A percentile compares a stretch with the other conserved stretches of the same genome.
Conservation (phyloP, 2,113 vertebrate species). For the Hemicordylus capensis region DNA sequence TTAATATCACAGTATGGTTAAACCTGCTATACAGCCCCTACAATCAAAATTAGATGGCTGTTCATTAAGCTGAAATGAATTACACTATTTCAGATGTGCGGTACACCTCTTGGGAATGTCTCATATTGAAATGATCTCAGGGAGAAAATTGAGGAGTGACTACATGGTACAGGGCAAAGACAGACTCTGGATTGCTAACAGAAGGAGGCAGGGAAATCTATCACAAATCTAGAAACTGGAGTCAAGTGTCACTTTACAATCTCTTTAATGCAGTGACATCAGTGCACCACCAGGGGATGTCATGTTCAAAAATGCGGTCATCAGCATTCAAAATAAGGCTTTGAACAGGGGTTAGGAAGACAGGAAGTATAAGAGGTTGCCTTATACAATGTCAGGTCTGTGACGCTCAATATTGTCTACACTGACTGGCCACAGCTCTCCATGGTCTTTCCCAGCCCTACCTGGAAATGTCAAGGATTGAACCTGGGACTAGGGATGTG, state of each 20-base stretch:
- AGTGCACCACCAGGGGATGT: neutral
- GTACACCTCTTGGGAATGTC: neutral
- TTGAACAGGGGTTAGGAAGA: too few relatives aligned
- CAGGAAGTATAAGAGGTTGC: too few relatives aligned
- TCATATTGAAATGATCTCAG: neutral
- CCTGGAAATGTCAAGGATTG: too few relatives aligned
- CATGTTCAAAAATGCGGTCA: neutral
- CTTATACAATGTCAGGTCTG: too few relatives aligned
- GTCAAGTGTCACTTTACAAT: neutral
- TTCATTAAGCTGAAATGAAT: conserved; percentile 1
- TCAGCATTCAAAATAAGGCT: neutral
- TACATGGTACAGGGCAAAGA: neutral
- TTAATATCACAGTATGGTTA: conserved; percentile 38
- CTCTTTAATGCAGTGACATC: neutral
- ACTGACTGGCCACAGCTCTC: too few relatives aligned
- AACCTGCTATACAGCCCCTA: conserved; percentile 21
- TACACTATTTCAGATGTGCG: neutral
- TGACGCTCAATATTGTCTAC: too few relatives aligned
- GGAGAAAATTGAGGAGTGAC: neutral
- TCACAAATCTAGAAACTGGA: neutral
- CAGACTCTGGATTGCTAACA: neutral
- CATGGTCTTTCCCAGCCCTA: too few relatives aligned
- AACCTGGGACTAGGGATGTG: too few relatives aligned
- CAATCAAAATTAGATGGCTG: conserved; percentile 18
- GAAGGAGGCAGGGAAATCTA: neutral